A percentile compares a stretch with the other conserved stretches of the same genome.
Evolutionary conservation across 2,888 invertebrate species (phyloP).

Genomic region (Drosophila macrothrix): DNA sequence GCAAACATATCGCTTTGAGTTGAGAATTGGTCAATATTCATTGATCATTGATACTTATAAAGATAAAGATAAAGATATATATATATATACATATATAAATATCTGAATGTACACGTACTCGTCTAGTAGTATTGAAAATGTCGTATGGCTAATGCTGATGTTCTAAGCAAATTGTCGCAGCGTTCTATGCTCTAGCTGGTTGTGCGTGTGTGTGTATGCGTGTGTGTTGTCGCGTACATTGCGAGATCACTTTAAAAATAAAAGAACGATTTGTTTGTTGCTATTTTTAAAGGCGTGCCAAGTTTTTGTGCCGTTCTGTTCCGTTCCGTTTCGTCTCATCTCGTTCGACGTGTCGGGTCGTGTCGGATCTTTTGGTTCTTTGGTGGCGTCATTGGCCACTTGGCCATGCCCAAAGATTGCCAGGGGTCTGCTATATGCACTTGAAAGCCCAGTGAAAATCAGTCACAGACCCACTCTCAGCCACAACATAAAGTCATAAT

Average conservation of each 20-base stretch:
- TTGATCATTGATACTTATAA: constrained; percentile 6
- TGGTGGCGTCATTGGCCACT: constrained; percentile 64
- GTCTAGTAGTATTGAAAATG: constrained; percentile 11
- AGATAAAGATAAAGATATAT: background rate
- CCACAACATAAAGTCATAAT: constrained; percentile 16
- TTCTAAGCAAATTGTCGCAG: constrained; percentile 59
- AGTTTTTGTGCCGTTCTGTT: constrained; percentile 64
- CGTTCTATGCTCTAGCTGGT: constrained; percentile 28
- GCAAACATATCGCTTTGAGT: background rate
- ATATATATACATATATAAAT: background rate
- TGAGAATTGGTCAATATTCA: constrained; percentile 2
- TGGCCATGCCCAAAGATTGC: constrained; percentile 53
- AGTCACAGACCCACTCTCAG: constrained; percentile 8
- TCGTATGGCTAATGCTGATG: constrained; percentile 41
- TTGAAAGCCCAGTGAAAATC: constrained; percentile 59
- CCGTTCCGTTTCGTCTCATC: constrained; percentile 20
- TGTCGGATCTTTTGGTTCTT: constrained; percentile 36
- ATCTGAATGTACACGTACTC: constrained; percentile 3
- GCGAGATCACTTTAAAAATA: constrained; percentile 80
- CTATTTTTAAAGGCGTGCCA: constrained; percentile 78
- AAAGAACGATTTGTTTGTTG: constrained; percentile 78
- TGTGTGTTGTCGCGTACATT: constrained; percentile 58
- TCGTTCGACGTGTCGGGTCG: constrained; percentile 15
- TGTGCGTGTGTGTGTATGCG: constrained; percentile 32
- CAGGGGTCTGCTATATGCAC: constrained; percentile 60